Percentiles rank a stretch among this genome's conserved stretches.
phyloP scores from a whole-genome alignment of 1,140 invertebrate genomes.

The Brachionus angularis region DNA sequence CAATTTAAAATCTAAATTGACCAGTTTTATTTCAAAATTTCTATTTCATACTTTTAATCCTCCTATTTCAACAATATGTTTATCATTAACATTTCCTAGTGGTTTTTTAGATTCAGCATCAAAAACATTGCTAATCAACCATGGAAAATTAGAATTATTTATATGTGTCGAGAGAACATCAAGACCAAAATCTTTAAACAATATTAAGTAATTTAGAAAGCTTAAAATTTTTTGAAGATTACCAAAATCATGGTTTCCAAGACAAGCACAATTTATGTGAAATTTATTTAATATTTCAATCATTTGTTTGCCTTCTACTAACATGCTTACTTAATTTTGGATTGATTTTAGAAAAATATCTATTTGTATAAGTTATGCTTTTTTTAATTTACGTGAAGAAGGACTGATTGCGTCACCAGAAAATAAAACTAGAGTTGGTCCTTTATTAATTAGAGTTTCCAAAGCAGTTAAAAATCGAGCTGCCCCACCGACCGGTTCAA shows the following conservation, averaged over 20 bases:
- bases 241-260: conserved; percentile 91
- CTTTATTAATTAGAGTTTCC: conserved; percentile 65
- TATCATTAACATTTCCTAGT: conserved; percentile 74
- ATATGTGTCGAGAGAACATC: conserved; percentile 73
- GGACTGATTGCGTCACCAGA: conserved; percentile 83
- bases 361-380: background rate
- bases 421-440: conserved; percentile 77
- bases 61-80: conserved; percentile 68
- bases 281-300: conserved; percentile 77
- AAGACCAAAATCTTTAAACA: conserved; percentile 82
- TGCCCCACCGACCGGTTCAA: conserved; percentile 75
- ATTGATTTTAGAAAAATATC: background rate
- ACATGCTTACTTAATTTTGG: conserved; percentile 73
- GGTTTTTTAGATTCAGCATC: conserved; percentile 78
- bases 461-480: conserved; percentile 75
- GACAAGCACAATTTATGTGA: conserved; percentile 76
- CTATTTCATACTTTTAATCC: conserved; percentile 47
- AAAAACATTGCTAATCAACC: conserved; percentile 84
- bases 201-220: background rate
- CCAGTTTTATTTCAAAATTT: too few species aligned
- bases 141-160: conserved; percentile 75
- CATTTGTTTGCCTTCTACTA: conserved; percentile 87
- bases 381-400: conserved; percentile 71
- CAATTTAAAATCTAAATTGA: too few species aligned
- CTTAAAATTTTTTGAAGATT: conserved; percentile 47